These are phyloP conservation scores for Myotis myotis DNA, from an alignment of 2,797 vertebrate species.

Conservation along the genomic window DNA sequence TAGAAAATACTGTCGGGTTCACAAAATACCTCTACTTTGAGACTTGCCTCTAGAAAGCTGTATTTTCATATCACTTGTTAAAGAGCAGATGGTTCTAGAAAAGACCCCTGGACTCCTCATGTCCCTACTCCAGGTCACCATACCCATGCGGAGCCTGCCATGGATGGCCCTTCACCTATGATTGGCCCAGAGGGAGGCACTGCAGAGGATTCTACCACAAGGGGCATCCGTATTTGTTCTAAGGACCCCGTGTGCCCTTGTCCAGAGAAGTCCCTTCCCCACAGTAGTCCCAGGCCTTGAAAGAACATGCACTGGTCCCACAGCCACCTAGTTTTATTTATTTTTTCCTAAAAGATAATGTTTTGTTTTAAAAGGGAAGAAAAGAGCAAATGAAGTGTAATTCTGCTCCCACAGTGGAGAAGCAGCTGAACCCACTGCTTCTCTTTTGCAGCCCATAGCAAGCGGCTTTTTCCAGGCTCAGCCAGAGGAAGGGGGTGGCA, in stretches of 20 bases:
- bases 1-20: conserved; percentile 61
- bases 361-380: conserved; percentile 58
- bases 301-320: background rate
- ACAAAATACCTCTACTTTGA: conserved; percentile 66
- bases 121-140: background rate
- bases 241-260: conserved; percentile 52
- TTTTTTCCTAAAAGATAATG: conserved; percentile 16
- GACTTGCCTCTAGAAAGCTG: conserved; percentile 60
- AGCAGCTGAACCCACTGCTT: conserved; percentile 42
- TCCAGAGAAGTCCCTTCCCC: conserved; percentile 58
- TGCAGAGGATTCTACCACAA: background rate
- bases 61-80: conserved; percentile 49
- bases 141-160: background rate
- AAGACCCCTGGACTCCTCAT: conserved; percentile 23
- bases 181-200: background rate
- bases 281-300: conserved; percentile 12
- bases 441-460: conserved; percentile 51
- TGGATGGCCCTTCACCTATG: background rate
- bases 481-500: background rate
- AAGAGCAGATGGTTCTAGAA: conserved; percentile 55
- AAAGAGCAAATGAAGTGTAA: conserved; percentile 38
- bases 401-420: conserved; percentile 16
- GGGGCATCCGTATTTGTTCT: conserved; percentile 44
- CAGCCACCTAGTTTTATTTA: conserved; percentile 33
- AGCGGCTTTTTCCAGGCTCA: conserved; percentile 61